Evolutionary conservation across 2,888 invertebrate genomes (phyloP).

Genomic region (Alcis repandata): DNA sequence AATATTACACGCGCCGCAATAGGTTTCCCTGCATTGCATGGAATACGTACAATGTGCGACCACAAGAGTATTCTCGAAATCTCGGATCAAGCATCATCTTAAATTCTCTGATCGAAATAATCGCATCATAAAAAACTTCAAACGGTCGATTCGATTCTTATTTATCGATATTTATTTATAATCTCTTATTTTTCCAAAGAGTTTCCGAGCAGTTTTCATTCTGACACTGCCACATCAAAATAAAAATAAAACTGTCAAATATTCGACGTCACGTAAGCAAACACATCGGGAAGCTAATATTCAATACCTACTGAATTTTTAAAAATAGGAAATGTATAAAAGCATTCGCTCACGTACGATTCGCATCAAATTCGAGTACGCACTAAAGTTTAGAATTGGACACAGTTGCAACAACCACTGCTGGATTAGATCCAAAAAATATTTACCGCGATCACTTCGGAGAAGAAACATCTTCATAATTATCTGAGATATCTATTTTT

Average conservation of each 20-base stretch:
- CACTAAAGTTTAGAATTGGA: neutral
- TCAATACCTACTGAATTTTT: neutral
- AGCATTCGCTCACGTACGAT: conserved; percentile 5
- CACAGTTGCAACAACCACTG: neutral
- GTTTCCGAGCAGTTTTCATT: neutral
- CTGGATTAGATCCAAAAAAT: conserved; percentile 23
- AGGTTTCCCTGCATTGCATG: too few relatives aligned
- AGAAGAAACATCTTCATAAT: conserved; percentile 28
- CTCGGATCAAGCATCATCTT: too few relatives aligned
- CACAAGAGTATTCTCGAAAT: too few relatives aligned
- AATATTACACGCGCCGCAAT: too few relatives aligned
- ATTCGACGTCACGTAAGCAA: conserved; percentile 12
- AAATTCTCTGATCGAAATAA: too few relatives aligned
- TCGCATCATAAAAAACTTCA: too few relatives aligned
- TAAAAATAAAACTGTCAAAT: conserved; percentile 8
- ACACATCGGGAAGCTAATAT: conserved; percentile 16
- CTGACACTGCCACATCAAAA: conserved; percentile 1
- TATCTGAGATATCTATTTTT: conserved; percentile 12
- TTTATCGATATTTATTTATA: neutral
- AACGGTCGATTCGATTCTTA: too few relatives aligned
- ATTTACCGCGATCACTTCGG: conserved; percentile 10
- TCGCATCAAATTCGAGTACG: conserved; percentile 3
- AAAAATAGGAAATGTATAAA: conserved; percentile 27
- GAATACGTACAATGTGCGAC: too few relatives aligned
- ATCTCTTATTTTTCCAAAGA: neutral